Evolutionary conservation across 2,888 invertebrate genomes (phyloP), one percentile per base, ranked within the genome.

Genomic region (Cantharis rustica): DNA sequence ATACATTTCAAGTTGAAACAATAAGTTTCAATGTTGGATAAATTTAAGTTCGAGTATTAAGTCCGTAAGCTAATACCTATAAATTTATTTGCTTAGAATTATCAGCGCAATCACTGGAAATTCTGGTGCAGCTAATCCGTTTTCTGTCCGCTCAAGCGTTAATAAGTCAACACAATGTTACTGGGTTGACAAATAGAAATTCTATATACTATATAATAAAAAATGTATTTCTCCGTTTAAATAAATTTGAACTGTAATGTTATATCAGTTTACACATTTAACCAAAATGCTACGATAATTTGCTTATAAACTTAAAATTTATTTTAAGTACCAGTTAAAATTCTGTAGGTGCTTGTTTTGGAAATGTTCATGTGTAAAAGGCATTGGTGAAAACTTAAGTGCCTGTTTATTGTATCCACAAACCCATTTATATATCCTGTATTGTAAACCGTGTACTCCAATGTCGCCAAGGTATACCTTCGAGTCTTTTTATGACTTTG

Each of bases 341-440:
- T 31, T 31, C 5, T 9, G 31, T 31, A 26, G 26, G 26, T 26
- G 5, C n/a, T 47, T 47, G 13, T 63, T 71, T 27, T 61, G 26
- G 16, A 61, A 62, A 63, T 16, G 63, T 47, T 20, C 17, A 68
- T 66, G 66, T 66, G 15, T 47, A 66, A 31, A 17, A 66, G 31
- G 72, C 47, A 66, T 9, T 68, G 20, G 47, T 47, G 64, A 72
- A 72, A 66, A 68, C 72, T 64, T 61, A 66, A 20, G 72, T 68
- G 66, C 31, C 64, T 68, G 66, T 20, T 68, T 23, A 66, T 66
- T 66, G 23, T 68, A 31, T 31, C 64, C 31, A 64, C 71, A 71
- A 16, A 71, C 23, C 63, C n/a, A 16, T 23, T 20, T 27, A 26
- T 69, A 69, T 17, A 69, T 31, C 17, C 17, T 16, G 17, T 61